Percentiles rank a stretch among this genome's conserved stretches.
These are phyloP conservation scores for Colletes gigas DNA, from an alignment of 1,140 invertebrate genomes.

Conservation along the genomic window DNA sequence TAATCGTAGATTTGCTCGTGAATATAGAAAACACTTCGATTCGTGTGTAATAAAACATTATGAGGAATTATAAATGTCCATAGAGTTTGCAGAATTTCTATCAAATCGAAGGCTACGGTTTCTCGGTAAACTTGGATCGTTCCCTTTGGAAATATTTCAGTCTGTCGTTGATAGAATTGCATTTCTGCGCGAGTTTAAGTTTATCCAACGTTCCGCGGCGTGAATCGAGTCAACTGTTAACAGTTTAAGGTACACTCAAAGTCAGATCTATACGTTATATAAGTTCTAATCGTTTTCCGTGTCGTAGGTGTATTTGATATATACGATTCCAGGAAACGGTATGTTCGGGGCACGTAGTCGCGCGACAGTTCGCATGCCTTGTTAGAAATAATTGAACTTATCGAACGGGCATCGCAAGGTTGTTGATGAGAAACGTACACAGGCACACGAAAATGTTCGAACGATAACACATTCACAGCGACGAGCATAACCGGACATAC, in stretches of 20 bases:
- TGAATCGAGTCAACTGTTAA: neutral
- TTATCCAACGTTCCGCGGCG: neutral
- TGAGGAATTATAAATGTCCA: neutral
- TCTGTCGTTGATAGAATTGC: neutral
- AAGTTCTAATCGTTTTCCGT: conserved; percentile 19
- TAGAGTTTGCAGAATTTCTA: neutral
- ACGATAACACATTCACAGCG: no score
- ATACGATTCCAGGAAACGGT: conserved; percentile 20
- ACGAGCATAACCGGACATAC: no score
- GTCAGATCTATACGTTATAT: conserved; percentile 32
- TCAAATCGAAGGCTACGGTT: neutral
- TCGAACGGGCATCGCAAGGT: conserved; percentile 18
- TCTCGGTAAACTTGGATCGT: neutral
- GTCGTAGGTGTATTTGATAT: conserved; percentile 11
- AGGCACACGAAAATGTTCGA: no score
- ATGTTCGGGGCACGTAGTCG: neutral
- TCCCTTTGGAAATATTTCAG: neutral
- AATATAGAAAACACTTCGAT: neutral
- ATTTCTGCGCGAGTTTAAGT: no score
- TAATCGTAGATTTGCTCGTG: neutral
- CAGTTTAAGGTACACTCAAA: neutral
- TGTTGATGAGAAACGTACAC: neutral
- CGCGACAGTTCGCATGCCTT: neutral
- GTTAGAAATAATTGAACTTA: conserved; percentile 15
- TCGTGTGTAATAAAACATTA: neutral